Evolutionary conservation across 2,113 vertebrate genomes (phyloP).

Genomic region (Poeciliopsis retropinna): DNA sequence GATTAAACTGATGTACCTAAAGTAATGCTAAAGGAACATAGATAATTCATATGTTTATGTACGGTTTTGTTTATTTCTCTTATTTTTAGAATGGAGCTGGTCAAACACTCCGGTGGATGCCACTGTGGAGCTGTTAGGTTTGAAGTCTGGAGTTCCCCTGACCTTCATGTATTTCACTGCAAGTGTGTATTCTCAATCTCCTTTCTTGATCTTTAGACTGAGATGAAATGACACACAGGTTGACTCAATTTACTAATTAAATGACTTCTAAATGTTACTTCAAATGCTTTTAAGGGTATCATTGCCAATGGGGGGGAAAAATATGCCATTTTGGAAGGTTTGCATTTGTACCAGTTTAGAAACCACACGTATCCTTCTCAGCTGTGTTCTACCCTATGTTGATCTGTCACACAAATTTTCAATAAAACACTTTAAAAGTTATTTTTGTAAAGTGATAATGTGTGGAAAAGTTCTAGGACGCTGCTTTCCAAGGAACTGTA

Average conservation of each 20-base stretch:
- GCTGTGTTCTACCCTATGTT: neutral
- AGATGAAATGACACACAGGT: neutral
- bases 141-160: slow-evolving; percentile 86
- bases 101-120: slow-evolving; percentile 91
- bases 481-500: too few species aligned
- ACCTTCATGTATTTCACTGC: slow-evolving; percentile 93
- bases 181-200: slow-evolving; percentile 81
- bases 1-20: neutral
- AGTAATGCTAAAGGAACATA: neutral
- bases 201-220: neutral
- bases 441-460: neutral
- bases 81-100: slow-evolving; percentile 81
- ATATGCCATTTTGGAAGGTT: neutral
- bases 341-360: neutral
- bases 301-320: neutral
- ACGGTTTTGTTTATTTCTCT: slow-evolving; percentile 19
- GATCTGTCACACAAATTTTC: neutral
- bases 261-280: neutral
- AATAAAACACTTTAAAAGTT: neutral
- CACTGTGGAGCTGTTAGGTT: slow-evolving; percentile 93
- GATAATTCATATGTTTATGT: neutral
- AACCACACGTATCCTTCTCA: neutral
- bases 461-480: neutral
- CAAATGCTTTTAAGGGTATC: neutral
- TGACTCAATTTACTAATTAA: neutral